Base-by-base conservation (phyloP, 1,140 invertebrate species). In the Geopemphigus sp. region DNA sequence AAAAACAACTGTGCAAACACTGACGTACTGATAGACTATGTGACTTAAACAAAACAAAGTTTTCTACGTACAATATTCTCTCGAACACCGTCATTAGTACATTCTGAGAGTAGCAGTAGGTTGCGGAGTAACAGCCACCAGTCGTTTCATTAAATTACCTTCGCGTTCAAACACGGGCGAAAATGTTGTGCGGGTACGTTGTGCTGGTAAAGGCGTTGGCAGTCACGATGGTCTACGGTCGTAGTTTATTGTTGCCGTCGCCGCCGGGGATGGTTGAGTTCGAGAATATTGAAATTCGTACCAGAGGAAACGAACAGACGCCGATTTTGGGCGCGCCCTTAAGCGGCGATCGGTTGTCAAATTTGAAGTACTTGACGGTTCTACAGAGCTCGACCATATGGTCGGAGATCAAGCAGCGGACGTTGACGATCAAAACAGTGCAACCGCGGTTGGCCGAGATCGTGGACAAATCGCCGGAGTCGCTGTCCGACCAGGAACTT, bases 1-100 rank as follows among this genome's bases (percentile, higher is more conserved):
- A n/a, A n/a, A n/a, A 68, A 6, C 64, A 68, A 15, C n/a, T 47
- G 64, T 68, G n/a, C 17, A 68, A 45, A 68, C 64, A 39, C 63
- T 1, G 4, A n/a, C 8, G n/a, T 39, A 8, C 32, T 39, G 32
- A 4, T 39, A 39, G 32, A 4, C 32, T 3, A 39, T 4, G 32
- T 39, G 32, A 3, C 3, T 39, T 39, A 39, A 39, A 39, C 32
- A 39, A 39, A 39, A 39, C 32, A 39, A 39, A 39, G 8, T 39
- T 39, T n/a, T n/a, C n/a, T 8, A 39, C 8, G 32, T 39, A 39
- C 32, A 3, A 39, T 39, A 39, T 4, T 39, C 8, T 39, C 3
- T 39, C 32, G 32, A 39, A 8, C 8, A 39, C 32, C 32, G 8
- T 39, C 3, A 4, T 39, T 8, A 4, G 3, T 39, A 39, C 8